Base-by-base conservation (phyloP, 37 sponge, comb jelly and placozoan species). In the Cliona cf. orientalis region DNA sequence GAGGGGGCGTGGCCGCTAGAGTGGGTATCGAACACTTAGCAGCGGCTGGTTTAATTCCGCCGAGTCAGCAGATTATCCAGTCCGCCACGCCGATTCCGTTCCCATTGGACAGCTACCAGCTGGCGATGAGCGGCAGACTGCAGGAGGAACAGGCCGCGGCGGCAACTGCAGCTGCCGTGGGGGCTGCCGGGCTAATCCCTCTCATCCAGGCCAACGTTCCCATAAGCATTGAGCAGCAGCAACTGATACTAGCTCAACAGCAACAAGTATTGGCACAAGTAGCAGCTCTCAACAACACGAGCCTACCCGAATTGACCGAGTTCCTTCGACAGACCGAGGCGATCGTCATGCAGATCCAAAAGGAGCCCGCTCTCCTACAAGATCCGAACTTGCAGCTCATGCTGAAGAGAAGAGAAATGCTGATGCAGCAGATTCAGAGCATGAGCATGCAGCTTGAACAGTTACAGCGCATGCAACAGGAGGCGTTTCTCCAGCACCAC, bases 351-450 rank as follows among this genome's bases (percentile, higher is more conserved):
- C 61, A 69, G 35, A 42, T 49, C 22, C 84, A 73, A 59, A 74
- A 79, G 33, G 76, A 89, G 40, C 84, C 89, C 0, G 58, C 19
- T 33, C 36, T 83, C 12, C 43, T 59, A 11, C 69, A 76, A 14
- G 39, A 71, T 32, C 78, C 83, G 3, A 76, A 81, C 0, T 34
- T 82, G n/a, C 78, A 70, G 4, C n/a, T 76, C 32, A n/a, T 62
- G 26, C 41, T 75, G 60, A 59, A 75, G 6, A 59, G 59, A 58
- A 29, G 76, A 39, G 77, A 60, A 7, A 36, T 28, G 22, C 58
- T 58, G 22, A 17, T 23, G 1, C 33, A 42, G 43, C 38, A 42
- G n/a, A 42, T 44, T 5, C 42, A 69, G 9, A 37, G 22, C 17
- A 33, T 56, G 3, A 42, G 26, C 35, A 63, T 41, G 70, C 84